Evolutionary conservation across 2,888 invertebrate species (phyloP).

Genomic region (Caradrina clavipalpis): DNA sequence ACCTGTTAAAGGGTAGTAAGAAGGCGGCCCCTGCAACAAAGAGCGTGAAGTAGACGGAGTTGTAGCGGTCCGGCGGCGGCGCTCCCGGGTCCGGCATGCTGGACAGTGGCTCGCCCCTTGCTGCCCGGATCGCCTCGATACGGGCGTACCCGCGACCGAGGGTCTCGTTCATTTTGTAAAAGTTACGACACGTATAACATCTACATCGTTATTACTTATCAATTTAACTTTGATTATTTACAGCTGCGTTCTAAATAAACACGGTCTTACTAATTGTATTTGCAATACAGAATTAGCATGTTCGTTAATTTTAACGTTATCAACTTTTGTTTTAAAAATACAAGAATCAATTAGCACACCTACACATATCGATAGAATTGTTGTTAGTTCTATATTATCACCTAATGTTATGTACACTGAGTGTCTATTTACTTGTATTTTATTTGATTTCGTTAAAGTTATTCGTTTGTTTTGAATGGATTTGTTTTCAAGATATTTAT

Average conservation of each 20-base stretch:
- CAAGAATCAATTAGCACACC: slow-evolving; percentile 45
- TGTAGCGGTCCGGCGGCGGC: slow-evolving; percentile 93
- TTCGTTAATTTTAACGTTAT: slow-evolving; percentile 11
- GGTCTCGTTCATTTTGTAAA: slow-evolving; percentile 91
- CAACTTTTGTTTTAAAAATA: slow-evolving; percentile 22
- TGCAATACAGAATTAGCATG: slow-evolving; percentile 24
- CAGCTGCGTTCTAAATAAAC: slow-evolving; percentile 1
- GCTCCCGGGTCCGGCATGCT: slow-evolving; percentile 88
- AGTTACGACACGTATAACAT: slow-evolving; percentile 45
- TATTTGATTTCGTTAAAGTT: slow-evolving; percentile 6
- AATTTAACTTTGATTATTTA: slow-evolving; percentile 20
- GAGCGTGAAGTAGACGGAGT: slow-evolving; percentile 94
- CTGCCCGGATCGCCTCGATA: slow-evolving; percentile 90
- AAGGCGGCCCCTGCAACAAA: slow-evolving; percentile 97
- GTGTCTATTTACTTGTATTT: slow-evolving; percentile 5
- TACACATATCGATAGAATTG: slow-evolving; percentile 21
- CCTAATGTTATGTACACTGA: neutral
- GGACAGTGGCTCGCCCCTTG: slow-evolving; percentile 85
- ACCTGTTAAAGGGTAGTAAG: slow-evolving; percentile 98
- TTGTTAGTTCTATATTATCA: slow-evolving; percentile 5
- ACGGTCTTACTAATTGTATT: neutral
- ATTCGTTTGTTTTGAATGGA: slow-evolving; percentile 40
- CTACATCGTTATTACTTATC: slow-evolving; percentile 44
- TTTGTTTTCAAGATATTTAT: slow-evolving; percentile 53
- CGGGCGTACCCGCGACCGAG: slow-evolving; percentile 93